Base-by-base conservation (phyloP, 2,797 vertebrate species). In the Alfaro cultratus region DNA sequence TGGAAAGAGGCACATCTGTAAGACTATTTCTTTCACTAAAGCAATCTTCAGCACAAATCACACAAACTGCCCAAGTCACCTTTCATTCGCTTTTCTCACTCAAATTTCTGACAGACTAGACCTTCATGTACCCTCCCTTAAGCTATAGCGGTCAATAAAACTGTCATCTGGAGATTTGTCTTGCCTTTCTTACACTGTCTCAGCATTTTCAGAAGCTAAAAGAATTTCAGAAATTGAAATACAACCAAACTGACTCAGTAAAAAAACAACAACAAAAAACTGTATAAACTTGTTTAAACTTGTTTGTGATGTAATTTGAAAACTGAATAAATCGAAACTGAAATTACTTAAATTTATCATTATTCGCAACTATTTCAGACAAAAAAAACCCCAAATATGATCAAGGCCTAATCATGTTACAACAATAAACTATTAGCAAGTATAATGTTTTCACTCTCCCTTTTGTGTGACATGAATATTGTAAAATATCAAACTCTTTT, bases 91-190 rank as follows among this genome's bases (percentile, higher is more conserved):
- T 41, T 49, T 45, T 39, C 9, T 31, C 76, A 31, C 1, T 43
- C 23, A 70, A n/a, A 43, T 70, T 39, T 77, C 31, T 73, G n/a
- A 76, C 39, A 41, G 23, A 43, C 13, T 53, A 31, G 36, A 9
- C 16, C 26, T 72, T 71, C 26, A 60, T 49, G 23, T n/a, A 36
- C 1, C 13, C 60, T 62, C 41, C 39, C 26, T 64, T 39, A 12
- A 57, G 47, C 26, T 57, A 9, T 41, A 43, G 49, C 31, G 8
- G 62, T 78, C 16, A n/a, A 77, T 68, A 57, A 70, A 67, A 3
- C 1, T 78, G 78, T 16, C 7, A 71, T 81, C 78, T 70, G 47
- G 34, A 77, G 39, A 70, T 70, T 41, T 70, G 64, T 12, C 47
- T 53, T 55, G 47, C 64, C 18, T 43, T 53, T 43, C 39, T 43